Percentiles rank a stretch among this genome's conserved stretches.
Conservation (phyloP, 2,113 vertebrate genomes). For the Rhynchopsitta pachyrhyncha region DNA sequence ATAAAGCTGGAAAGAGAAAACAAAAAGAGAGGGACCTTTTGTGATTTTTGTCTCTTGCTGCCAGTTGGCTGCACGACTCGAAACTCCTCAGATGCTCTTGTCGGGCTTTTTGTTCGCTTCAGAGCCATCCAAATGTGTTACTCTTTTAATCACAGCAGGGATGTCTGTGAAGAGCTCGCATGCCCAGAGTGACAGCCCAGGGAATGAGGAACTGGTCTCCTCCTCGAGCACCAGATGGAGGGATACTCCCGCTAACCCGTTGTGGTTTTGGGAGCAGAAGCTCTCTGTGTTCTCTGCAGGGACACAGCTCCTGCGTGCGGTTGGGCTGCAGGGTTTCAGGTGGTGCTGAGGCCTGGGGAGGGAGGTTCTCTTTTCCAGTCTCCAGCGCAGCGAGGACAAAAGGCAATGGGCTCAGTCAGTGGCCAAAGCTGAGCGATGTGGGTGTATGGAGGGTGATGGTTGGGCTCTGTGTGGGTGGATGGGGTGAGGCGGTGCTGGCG, state of each 20-base stretch:
- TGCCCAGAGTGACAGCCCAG: not conserved
- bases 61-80: not conserved
- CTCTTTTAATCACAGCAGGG: not conserved
- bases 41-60: constrained; percentile 2
- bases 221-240: not conserved
- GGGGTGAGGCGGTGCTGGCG: not conserved
- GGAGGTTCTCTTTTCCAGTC: not conserved
- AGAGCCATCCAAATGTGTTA: not conserved
- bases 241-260: not conserved
- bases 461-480: no score
- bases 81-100: not conserved
- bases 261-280: not conserved
- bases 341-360: not conserved
- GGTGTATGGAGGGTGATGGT: fast-evolving
- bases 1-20: not conserved
- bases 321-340: not conserved
- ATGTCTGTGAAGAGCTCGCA: not conserved
- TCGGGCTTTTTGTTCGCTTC: not conserved
- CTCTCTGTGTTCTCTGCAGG: not conserved
- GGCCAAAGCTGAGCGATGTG: fast-evolving
- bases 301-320: not conserved
- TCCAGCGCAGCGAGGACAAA: fast-evolving
- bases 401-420: not conserved
- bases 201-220: not conserved
- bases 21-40: not conserved